Base-by-base conservation (phyloP, 2,797 vertebrate genomes). In the Xenopus petersii region DNA sequence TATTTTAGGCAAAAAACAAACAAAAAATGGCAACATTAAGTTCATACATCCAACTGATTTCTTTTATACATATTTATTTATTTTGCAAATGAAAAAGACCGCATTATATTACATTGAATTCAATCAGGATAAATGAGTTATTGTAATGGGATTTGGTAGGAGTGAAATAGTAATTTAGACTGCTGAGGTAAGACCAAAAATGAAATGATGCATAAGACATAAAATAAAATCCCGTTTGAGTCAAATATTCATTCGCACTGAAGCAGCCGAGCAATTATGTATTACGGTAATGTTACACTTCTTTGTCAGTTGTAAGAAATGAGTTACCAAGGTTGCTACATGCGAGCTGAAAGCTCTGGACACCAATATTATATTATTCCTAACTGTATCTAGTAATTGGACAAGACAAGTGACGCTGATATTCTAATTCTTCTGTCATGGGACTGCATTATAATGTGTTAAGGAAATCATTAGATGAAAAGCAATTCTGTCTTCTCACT, bases 131-230 rank as follows among this genome's bases (percentile, higher is more conserved):
- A 65, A 65, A 42, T 42, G 36, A 42, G 36, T 42, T 42, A 42
- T 9, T 65, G 42, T 65, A 48, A 65, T n/a, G 63, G 63, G 42
- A 65, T 17, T 65, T 47, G 36, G 36, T 65, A 42, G 17, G 63
- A 65, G 42, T 36, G 17, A 47, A 65, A 46, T 65, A 65, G 63
- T 65, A 65, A 65, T 65, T 48, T 65, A 16, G n/a, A 65, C 16
- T 47, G 16, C 36, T 65, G 63, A 65, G 36, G 63, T n/a, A 15
- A 15, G 63, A 48, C 36, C 48, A 10, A 42, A 65, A 65, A 65
- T 17, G 12, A n/a, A 42, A 54, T 54, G 49, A 54, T 54, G 30
- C 62, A 64, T 64, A n/a, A 6, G 12, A 64, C 12, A 64, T 64
- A 24, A 64, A 64, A 64, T 36, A 36, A 64, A 64, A 64, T 36